phyloP scores from a whole-genome alignment of 2,113 vertebrate genomes.

The Neodon shergylaensis region DNA sequence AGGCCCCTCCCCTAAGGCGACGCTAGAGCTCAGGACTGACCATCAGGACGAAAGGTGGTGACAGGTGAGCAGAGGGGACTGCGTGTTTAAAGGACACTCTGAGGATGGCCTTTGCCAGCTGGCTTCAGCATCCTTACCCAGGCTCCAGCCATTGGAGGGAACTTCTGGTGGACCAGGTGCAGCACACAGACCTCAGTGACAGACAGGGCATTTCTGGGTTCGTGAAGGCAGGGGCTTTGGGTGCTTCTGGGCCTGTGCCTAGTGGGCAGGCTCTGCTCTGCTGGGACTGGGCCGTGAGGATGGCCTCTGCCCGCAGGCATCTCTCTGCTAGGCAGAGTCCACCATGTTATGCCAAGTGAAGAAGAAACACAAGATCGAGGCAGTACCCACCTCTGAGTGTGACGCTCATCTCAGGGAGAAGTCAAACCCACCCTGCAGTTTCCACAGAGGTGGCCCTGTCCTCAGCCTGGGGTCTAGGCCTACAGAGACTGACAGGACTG shows the following conservation, averaged over 20 bases:
- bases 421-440: rapidly evolving
- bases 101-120: background rate
- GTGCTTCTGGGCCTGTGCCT: background rate
- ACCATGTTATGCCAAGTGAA: rapidly evolving
- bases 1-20: no score
- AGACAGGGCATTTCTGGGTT: no score
- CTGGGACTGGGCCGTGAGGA: background rate
- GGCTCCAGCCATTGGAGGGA: rapidly evolving
- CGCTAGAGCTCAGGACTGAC: background rate
- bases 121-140: rapidly evolving
- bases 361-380: background rate
- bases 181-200: background rate
- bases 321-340: no score
- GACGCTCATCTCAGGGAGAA: rapidly evolving
- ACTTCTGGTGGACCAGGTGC: rapidly evolving
- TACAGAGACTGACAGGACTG: rapidly evolving
- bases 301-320: rapidly evolving
- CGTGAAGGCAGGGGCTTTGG: background rate
- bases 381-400: rapidly evolving
- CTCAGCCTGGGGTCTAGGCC: rapidly evolving
- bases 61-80: rapidly evolving
- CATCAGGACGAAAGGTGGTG: rapidly evolving
- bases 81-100: rapidly evolving
- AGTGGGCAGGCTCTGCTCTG: background rate
- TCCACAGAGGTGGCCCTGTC: rapidly evolving